Base-by-base conservation (phyloP, 2,888 invertebrate genomes). In the Melikaiella ostensackeni region DNA sequence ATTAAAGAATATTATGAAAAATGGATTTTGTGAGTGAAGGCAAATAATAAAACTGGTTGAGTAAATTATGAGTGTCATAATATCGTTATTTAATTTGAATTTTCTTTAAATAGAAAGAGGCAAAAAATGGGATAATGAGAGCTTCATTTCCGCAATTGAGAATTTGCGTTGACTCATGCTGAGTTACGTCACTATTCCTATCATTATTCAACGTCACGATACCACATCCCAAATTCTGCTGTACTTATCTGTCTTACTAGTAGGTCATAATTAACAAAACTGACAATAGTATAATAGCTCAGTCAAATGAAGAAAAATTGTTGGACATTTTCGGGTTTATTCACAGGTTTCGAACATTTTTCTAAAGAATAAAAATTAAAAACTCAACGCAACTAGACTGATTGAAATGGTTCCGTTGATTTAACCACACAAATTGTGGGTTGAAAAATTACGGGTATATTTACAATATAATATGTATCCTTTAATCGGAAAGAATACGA, bases 131-230 rank as follows among this genome's bases (percentile, higher is more conserved):
- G 50, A 50, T 70, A 50, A 42, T 76, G 78, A 70, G 79, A 79
- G 83, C 59, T 81, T 85, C 84, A 87, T 87, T 87, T 88, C 87
- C 87, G 87, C 86, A 87, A 87, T 88, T 86, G 86, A 85, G 83
- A 85, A 85, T 87, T 86, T 86, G 80, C 81, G 85, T 86, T 86
- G 82, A 84, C 83, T 82, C 80, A 81, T 81, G 79, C 81, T 81
- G 83, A 86, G 55, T 66, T 66, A 66, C 42, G 50, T 70, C 50
- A 50, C 30, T 50, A n/a, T 50, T 27, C 30, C 27, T 16, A 66
- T 27, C n/a, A 70, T 70, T 46, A 70, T 27, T 50, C 27, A 70
- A 27, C 30, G 50, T 27, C 30, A 46, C n/a, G n/a, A 70, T 7
- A 30, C 46, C 70, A 27, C 30, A 27, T 46, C 21, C 19, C 27